Evolutionary conservation across 2,888 invertebrate genomes (phyloP).

Genomic region (Brenthis hecate): DNA sequence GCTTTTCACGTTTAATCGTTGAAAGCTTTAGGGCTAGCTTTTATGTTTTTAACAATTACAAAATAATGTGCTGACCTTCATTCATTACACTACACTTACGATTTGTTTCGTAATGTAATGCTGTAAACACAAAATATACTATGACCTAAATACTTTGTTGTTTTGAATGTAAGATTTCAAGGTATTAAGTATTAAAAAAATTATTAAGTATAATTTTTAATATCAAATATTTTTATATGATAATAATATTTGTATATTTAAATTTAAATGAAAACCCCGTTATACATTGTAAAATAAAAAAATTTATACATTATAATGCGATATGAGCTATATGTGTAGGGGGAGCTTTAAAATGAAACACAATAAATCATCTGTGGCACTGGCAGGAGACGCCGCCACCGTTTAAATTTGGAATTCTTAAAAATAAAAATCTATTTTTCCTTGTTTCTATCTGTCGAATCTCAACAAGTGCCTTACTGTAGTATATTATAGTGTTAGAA

Average conservation of each 20-base stretch:
- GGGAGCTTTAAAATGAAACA: slow-evolving; percentile 24
- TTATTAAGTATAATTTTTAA: neutral
- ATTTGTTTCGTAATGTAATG: slow-evolving; percentile 16
- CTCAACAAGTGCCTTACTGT: slow-evolving; percentile 74
- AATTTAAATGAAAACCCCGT: neutral
- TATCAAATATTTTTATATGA: neutral
- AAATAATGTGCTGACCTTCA: slow-evolving; percentile 23
- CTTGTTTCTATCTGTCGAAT: slow-evolving; percentile 66
- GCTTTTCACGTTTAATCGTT: slow-evolving; percentile 55
- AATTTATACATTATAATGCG: neutral
- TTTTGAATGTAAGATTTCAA: neutral
- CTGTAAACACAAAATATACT: slow-evolving; percentile 9
- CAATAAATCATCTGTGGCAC: slow-evolving; percentile 43
- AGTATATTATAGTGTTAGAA: slow-evolving; percentile 43
- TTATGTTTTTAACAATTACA: slow-evolving; percentile 33
- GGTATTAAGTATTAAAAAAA: slow-evolving; percentile 4
- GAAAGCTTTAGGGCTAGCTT: slow-evolving; percentile 39
- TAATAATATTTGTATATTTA: neutral
- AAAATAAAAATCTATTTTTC: slow-evolving; percentile 59
- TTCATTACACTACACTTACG: slow-evolving; percentile 5
- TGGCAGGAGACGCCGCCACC: slow-evolving; percentile 51
- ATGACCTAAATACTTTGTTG: slow-evolving; percentile 10
- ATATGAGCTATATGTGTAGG: slow-evolving; percentile 6
- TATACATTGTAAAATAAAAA: neutral
- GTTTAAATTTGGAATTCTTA: slow-evolving; percentile 64